Evolutionary conservation across 2,888 invertebrate species (phyloP).

Genomic region (Parasteatoda lunata): DNA sequence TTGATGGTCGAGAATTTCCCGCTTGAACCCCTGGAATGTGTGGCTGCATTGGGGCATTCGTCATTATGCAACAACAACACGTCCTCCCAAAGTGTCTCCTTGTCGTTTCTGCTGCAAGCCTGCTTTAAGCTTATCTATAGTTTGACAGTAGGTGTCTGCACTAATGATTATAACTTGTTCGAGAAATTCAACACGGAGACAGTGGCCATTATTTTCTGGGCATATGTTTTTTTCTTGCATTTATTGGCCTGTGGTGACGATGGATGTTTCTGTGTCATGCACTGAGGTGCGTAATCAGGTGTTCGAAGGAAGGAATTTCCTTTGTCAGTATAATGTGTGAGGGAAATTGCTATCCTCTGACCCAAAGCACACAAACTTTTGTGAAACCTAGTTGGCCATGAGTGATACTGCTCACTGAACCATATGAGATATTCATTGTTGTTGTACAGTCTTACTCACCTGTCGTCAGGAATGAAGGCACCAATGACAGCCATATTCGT

Average conservation of each 20-base stretch:
- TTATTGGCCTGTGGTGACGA: not conserved
- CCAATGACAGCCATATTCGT: not conserved
- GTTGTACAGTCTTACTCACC: not conserved
- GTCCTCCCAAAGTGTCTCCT: not conserved
- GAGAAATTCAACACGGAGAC: not conserved
- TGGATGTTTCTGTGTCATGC: slow-evolving; percentile 5
- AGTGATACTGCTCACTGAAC: slow-evolving; percentile 5
- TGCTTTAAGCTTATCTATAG: not conserved
- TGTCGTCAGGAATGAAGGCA: not conserved
- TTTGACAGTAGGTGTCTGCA: not conserved
- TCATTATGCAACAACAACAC: not conserved
- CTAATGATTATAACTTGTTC: not conserved
- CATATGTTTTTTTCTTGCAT: slow-evolving; percentile 3
- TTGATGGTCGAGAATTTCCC: not conserved
- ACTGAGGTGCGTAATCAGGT: not conserved
- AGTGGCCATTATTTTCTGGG: slow-evolving; percentile 10
- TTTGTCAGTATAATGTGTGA: not conserved
- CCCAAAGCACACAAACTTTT: slow-evolving; percentile 2
- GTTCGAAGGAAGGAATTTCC: not conserved
- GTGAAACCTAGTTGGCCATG: slow-evolving; percentile 7
- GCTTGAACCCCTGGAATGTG: not conserved
- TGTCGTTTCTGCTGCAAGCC: not conserved
- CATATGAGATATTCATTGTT: slow-evolving; percentile 1
- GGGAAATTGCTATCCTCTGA: not conserved
- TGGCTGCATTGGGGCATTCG: not conserved